Conservation (phyloP, 2,797 vertebrate species). For the Simalia tracyae region DNA sequence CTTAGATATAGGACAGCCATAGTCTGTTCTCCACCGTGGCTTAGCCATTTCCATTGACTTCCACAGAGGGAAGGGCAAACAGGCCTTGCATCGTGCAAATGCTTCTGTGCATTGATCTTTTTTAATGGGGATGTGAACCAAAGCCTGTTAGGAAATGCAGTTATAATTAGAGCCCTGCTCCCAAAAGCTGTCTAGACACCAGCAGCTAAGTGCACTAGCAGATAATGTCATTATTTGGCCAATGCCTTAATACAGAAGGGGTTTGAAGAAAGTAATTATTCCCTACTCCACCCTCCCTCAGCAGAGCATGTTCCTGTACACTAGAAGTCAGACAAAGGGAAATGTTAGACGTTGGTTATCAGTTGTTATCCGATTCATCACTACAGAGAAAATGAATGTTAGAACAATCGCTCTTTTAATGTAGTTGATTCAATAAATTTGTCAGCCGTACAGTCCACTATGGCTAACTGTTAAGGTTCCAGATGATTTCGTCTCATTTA, state of each 20-base stretch:
- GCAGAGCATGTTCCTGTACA: neutral
- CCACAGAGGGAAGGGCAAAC: slow-evolving; percentile 13
- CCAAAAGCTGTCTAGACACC: slow-evolving; percentile 24
- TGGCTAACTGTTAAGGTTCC: neutral
- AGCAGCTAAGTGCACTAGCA: slow-evolving; percentile 24
- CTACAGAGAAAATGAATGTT: neutral
- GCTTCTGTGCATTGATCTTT: slow-evolving; percentile 34
- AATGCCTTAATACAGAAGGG: neutral
- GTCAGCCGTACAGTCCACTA: neutral
- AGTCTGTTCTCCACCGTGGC: slow-evolving; percentile 1
- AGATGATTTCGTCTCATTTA: neutral
- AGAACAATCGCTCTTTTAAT: neutral
- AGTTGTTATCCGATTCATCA: neutral
- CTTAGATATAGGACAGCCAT: slow-evolving; percentile 8
- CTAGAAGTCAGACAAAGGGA: slow-evolving; percentile 12
- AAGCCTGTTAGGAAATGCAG: slow-evolving; percentile 32
- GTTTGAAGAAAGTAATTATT: neutral
- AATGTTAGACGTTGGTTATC: neutral
- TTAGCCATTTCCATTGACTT: slow-evolving; percentile 23
- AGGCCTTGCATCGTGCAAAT: neutral
- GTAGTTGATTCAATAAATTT: neutral
- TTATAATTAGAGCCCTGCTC: slow-evolving; percentile 28
- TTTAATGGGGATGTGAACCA: slow-evolving; percentile 26
- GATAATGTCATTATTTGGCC: slow-evolving; percentile 32
- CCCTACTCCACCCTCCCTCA: neutral